Evolutionary conservation across 53 echinoderm and acorn worm genomes (phyloP).

Genomic region (Holothuria leucospilota): DNA sequence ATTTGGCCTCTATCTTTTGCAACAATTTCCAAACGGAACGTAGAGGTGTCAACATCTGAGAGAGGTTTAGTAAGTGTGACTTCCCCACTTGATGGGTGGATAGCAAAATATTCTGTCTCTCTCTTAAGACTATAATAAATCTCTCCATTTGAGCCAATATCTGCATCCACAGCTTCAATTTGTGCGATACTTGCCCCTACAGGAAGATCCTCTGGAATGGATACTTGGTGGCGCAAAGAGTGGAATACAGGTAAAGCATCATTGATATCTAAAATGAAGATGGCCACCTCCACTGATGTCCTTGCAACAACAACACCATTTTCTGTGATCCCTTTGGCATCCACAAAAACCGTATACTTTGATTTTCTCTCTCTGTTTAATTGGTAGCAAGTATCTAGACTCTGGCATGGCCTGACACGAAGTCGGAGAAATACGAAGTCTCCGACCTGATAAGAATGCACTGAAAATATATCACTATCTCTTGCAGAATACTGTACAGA

Average conservation of each 20-base stretch:
- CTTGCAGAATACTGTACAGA: conserved; percentile 65
- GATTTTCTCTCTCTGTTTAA: conserved; percentile 84
- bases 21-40: conserved; percentile 73
- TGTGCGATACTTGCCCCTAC: conserved; percentile 76
- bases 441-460: conserved; percentile 73
- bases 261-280: conserved; percentile 82
- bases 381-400: conserved; percentile 50
- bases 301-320: background rate
- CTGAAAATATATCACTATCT: conserved; percentile 68
- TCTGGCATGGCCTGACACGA: conserved; percentile 71
- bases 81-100: conserved; percentile 93
- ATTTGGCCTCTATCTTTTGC: conserved; percentile 93
- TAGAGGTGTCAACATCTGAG: conserved; percentile 44
- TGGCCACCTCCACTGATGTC: conserved; percentile 56
- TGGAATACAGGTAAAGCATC: conserved; percentile 88
- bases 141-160: conserved; percentile 93
- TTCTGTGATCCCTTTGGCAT: conserved; percentile 56
- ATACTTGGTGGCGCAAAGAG: conserved; percentile 58
- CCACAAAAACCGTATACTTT: conserved; percentile 63
- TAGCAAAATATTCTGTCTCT: conserved; percentile 81
- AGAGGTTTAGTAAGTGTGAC: conserved; percentile 91
- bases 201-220: conserved; percentile 79
- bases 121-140: conserved; percentile 92
- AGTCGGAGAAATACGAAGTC: conserved; percentile 92
- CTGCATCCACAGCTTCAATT: conserved; percentile 90